Conservation (phyloP, 23 tunicate species). For the Ascidia mentula region DNA sequence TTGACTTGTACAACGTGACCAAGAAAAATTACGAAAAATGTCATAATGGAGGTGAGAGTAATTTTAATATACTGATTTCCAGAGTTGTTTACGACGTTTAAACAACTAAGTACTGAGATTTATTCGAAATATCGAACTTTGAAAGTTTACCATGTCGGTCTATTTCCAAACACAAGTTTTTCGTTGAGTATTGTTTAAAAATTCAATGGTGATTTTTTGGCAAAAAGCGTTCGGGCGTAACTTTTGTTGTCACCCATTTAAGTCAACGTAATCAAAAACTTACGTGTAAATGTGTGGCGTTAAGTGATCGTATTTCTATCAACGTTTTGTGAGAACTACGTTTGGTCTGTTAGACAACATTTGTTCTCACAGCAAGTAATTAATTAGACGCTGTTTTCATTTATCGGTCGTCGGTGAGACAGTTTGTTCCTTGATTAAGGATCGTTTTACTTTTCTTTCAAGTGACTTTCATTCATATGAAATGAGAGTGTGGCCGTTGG, state of each 20-base stretch:
- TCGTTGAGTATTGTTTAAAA: too few species aligned
- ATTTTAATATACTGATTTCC: too few species aligned
- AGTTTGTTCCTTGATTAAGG: background rate
- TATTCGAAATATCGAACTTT: too few species aligned
- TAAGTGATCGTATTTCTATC: background rate
- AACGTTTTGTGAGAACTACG: background rate
- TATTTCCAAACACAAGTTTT: too few species aligned
- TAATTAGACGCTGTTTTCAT: conserved; percentile 2
- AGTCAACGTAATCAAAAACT: too few species aligned
- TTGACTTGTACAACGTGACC: conserved; percentile 77
- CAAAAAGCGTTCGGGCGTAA: too few species aligned
- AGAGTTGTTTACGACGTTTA: too few species aligned
- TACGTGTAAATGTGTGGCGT: background rate
- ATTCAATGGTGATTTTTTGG: too few species aligned
- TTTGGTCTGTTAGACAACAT: background rate
- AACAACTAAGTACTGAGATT: too few species aligned
- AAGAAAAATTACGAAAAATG: conserved; percentile 47
- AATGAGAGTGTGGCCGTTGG: background rate
- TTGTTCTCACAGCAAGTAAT: background rate
- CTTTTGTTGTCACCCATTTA: too few species aligned
- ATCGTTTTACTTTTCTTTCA: background rate
- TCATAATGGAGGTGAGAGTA: conserved; percentile 57
- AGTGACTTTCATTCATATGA: background rate
- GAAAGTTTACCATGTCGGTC: too few species aligned
- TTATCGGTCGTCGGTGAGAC: background rate